These are phyloP conservation scores for Penaeus indicus DNA, from an alignment of 1,140 invertebrate genomes.

Conservation along the genomic window DNA sequence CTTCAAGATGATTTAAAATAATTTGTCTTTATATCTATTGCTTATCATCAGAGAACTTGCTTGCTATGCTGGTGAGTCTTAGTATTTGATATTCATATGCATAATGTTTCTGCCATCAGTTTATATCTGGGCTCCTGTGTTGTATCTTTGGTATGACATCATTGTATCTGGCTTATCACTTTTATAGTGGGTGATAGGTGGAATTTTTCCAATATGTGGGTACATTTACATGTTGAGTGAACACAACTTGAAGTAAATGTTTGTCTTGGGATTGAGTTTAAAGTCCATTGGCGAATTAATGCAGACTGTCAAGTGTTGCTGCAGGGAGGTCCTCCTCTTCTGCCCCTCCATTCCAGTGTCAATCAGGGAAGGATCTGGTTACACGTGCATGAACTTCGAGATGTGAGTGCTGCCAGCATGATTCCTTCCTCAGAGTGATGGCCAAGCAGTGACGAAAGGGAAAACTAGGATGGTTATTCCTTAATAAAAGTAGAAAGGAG, in stretches of 20 bases:
- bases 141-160: too few relatives aligned
- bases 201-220: neutral
- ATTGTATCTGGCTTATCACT: too few relatives aligned
- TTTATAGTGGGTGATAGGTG: neutral
- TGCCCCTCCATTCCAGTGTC: slow-evolving; percentile 31
- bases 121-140: too few relatives aligned
- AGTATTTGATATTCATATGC: too few relatives aligned
- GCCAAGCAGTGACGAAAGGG: too few relatives aligned
- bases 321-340: slow-evolving; percentile 39
- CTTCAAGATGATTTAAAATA: too few relatives aligned
- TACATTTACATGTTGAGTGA: neutral
- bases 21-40: too few relatives aligned
- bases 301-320: slow-evolving; percentile 49
- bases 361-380: slow-evolving; percentile 41
- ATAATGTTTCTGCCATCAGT: too few relatives aligned
- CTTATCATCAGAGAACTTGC: too few relatives aligned
- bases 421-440: slow-evolving; percentile 24
- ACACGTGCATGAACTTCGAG: slow-evolving; percentile 42
- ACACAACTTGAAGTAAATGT: neutral
- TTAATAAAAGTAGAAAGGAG: too few relatives aligned
- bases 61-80: too few relatives aligned
- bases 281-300: slow-evolving; percentile 25
- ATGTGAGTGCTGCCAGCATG: slow-evolving; percentile 40
- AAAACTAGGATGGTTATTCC: too few relatives aligned
- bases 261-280: slow-evolving; percentile 16